A percentile compares a stretch with the other conserved stretches of the same genome.
Conservation (phyloP, 2,113 vertebrate genomes). For the Oxyruncus cristatus region DNA sequence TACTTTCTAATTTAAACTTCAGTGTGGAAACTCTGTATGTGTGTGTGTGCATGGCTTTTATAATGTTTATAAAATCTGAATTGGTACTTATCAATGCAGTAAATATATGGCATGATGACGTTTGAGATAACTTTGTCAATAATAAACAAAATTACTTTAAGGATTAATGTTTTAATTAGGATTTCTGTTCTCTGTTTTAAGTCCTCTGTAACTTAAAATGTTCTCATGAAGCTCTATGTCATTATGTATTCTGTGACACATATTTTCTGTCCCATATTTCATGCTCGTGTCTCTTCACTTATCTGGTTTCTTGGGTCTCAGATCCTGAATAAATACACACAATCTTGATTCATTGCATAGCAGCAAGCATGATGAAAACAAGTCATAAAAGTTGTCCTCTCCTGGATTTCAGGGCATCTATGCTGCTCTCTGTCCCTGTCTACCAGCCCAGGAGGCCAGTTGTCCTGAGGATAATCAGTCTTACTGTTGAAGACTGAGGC, state of each 20-base stretch:
- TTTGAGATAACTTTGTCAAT: not conserved
- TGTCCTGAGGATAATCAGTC: not conserved
- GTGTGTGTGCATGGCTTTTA: not conserved
- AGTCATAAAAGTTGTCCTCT: not conserved
- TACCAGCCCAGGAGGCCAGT: not conserved
- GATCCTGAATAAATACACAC: not conserved
- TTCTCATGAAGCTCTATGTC: not conserved
- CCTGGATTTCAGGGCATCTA: not conserved
- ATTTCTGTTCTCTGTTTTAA: conserved; percentile 7
- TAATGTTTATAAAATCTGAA: not conserved
- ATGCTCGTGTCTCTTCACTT: not conserved
- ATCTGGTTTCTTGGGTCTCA: not conserved
- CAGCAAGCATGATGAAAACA: conserved; percentile 2
- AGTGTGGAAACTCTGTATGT: not conserved
- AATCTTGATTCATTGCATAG: conserved; percentile 13
- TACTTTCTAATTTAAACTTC: not conserved
- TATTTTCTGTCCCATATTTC: not conserved
- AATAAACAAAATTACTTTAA: not conserved
- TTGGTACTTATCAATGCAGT: not conserved
- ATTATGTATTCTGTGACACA: not conserved
- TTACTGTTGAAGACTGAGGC: not conserved
- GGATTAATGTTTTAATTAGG: conserved; percentile 3
- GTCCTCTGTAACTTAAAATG: not conserved
- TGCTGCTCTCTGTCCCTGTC: not conserved
- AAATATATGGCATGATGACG: not conserved